Conservation (phyloP, 2,888 invertebrate species). For the Ornithoptera priamus region DNA sequence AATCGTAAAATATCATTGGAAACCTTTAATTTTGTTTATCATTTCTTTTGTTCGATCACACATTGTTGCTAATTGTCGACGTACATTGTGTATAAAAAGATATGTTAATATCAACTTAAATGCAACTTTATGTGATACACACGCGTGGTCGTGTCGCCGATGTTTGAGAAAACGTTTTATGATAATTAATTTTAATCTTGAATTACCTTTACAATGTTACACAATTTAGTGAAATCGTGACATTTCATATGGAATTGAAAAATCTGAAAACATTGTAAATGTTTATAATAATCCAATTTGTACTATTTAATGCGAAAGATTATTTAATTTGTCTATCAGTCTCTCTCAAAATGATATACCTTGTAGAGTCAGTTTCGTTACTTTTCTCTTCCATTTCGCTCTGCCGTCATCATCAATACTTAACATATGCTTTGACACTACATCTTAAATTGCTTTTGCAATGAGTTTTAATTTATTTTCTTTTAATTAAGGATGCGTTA, state of each 20-base stretch:
- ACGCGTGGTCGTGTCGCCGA: slow-evolving; percentile 25
- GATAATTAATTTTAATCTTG: slow-evolving; percentile 28
- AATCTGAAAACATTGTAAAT: background rate
- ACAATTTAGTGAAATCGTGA: slow-evolving; percentile 35
- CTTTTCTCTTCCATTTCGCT: too few species aligned
- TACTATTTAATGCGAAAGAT: too few species aligned
- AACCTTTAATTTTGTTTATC: slow-evolving; percentile 76
- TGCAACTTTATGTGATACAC: slow-evolving; percentile 23
- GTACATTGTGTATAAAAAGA: slow-evolving; percentile 51
- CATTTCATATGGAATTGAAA: slow-evolving; percentile 21
- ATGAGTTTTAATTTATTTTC: background rate
- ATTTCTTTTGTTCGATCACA: slow-evolving; percentile 62
- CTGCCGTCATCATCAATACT: too few species aligned
- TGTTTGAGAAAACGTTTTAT: slow-evolving; percentile 9
- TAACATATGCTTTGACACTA: too few species aligned
- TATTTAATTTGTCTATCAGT: too few species aligned
- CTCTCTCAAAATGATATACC: too few species aligned
- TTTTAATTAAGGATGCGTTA: background rate
- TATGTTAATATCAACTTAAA: slow-evolving; percentile 25
- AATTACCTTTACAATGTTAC: slow-evolving; percentile 24
- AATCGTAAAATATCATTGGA: slow-evolving; percentile 73
- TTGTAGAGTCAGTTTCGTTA: too few species aligned
- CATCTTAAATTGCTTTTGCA: too few species aligned
- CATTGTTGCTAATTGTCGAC: slow-evolving; percentile 63
- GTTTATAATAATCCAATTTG: background rate